These are phyloP conservation scores for Apis cerana DNA, from an alignment of 1,140 invertebrate genomes.

Conservation along the genomic window DNA sequence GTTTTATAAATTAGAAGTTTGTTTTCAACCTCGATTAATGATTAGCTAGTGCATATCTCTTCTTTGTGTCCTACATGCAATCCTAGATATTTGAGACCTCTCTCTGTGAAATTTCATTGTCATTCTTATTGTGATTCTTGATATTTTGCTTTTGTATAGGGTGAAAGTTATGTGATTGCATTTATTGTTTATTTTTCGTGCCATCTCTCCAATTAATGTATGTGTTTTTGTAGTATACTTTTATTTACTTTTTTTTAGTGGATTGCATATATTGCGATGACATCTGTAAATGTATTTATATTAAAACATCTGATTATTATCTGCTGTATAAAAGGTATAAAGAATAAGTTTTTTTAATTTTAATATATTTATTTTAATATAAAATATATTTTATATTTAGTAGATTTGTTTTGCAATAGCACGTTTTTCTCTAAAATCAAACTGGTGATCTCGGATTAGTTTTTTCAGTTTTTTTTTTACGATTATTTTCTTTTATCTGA, in stretches of 20 bases:
- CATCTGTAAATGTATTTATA: conserved; percentile 5
- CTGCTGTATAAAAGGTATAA: background rate
- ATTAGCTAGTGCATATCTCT: background rate
- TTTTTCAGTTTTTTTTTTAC: background rate
- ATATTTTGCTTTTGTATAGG: too few relatives aligned
- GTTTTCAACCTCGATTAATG: background rate
- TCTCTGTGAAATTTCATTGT: background rate
- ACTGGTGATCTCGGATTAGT: conserved; percentile 64
- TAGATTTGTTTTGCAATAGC: conserved; percentile 49
- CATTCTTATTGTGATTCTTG: background rate
- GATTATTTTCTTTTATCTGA: conserved; percentile 2
- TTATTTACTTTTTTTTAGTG: background rate
- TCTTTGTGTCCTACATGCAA: background rate
- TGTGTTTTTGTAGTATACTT: background rate
- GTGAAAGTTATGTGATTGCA: background rate
- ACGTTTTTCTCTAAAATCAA: conserved; percentile 64
- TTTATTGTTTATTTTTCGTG: background rate
- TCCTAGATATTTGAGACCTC: background rate
- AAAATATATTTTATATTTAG: conserved; percentile 3
- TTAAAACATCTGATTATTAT: background rate
- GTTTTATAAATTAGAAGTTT: background rate
- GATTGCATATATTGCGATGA: background rate
- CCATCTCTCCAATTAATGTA: background rate
- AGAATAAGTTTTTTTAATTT: too few relatives aligned
- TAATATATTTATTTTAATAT: too few relatives aligned